Percentiles rank a stretch among this genome's conserved stretches.
These are phyloP conservation scores for Cetoscarus ocellatus DNA, from an alignment of 2,797 vertebrate species.

Conservation along the genomic window DNA sequence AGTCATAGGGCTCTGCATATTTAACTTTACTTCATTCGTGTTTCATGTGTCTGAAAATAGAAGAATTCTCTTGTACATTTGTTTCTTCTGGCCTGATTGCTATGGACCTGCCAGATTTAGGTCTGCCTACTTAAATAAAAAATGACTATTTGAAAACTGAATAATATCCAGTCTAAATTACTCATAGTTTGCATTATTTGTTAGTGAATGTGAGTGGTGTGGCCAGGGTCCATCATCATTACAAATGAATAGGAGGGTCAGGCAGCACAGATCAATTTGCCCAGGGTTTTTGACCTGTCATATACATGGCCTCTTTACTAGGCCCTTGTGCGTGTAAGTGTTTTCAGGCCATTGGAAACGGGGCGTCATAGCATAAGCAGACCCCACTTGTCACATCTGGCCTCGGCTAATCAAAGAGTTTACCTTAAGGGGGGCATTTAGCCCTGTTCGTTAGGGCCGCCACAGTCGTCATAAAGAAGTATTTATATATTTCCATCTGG, in stretches of 20 bases:
- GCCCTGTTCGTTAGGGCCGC: constrained; percentile 92
- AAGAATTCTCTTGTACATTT: constrained; percentile 1
- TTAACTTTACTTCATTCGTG: constrained; percentile 14
- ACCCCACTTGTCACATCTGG: constrained; percentile 89
- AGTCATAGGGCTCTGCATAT: constrained; percentile 12
- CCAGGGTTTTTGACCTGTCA: constrained; percentile 71
- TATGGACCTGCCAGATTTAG: constrained; percentile 1
- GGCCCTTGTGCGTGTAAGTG: constrained; percentile 80
- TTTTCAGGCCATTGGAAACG: constrained; percentile 79
- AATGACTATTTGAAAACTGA: constrained; percentile 5
- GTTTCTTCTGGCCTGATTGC: constrained; percentile 12
- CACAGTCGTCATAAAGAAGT: constrained; percentile 93
- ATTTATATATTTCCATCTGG: constrained; percentile 95
- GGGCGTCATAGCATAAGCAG: constrained; percentile 83
- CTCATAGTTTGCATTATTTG: constrained; percentile 51
- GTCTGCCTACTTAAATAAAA: constrained; percentile 15
- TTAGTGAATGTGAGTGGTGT: constrained; percentile 51
- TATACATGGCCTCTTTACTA: constrained; percentile 68
- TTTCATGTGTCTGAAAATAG: constrained; percentile 13
- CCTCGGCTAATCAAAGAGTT: constrained; percentile 98
- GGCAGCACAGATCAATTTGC: constrained; percentile 57
- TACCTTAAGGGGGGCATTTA: constrained; percentile 98
- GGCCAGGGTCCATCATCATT: constrained; percentile 55
- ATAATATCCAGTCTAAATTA: constrained; percentile 34
- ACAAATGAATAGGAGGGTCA: constrained; percentile 74